Evolutionary conservation across 2,888 invertebrate genomes (phyloP), one percentile per base, ranked within the genome.

Genomic region (Pachycephus smyrnensis): DNA sequence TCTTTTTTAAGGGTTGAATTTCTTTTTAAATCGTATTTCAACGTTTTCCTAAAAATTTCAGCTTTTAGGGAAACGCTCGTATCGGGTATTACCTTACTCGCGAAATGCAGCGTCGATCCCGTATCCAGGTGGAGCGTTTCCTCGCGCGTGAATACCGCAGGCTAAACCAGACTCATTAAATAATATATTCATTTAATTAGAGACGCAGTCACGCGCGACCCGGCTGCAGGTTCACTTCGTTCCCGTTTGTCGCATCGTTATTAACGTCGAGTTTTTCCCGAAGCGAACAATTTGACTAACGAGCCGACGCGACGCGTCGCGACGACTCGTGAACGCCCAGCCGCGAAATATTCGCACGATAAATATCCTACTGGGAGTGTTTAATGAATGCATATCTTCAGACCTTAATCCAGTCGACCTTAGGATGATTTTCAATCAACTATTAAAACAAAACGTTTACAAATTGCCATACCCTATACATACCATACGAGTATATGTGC

Each of bases 181-280:
- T 76, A 73, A 78, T 78, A 73, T 73, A 76, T 78, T 73, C 78
- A 75, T 78, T 78, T 78, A 78, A 78, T 78, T 78, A 78, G 78
- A 76, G 78, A 76, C 76, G 75, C 78, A 75, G 75, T 78, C 78
- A 75, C 78, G 77, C 69, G 75, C 77, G 55, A 77, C 71, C 68
- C 15, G 55, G 40, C 12, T n/a, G 3, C 33, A 30, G 12, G 30
- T 68, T 36, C 73, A 78, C 75, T 76, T 78, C 75, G 76, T 76
- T 78, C 35, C n/a, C 71, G 68, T 75, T 78, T 35, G 69, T 75
- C 68, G 30, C 33, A 23, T 55, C 32, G 68, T 55, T 75, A 74
- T 74, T 36, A 74, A 71, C 71, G 32, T 71, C 15, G 31, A 33
- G 31, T 23, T 71, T 71, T 71, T 33, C 31, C 31, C 11, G 12